Evolutionary conservation across 2,113 vertebrate species (phyloP).

Genomic region (Spermophilus dauricus): DNA sequence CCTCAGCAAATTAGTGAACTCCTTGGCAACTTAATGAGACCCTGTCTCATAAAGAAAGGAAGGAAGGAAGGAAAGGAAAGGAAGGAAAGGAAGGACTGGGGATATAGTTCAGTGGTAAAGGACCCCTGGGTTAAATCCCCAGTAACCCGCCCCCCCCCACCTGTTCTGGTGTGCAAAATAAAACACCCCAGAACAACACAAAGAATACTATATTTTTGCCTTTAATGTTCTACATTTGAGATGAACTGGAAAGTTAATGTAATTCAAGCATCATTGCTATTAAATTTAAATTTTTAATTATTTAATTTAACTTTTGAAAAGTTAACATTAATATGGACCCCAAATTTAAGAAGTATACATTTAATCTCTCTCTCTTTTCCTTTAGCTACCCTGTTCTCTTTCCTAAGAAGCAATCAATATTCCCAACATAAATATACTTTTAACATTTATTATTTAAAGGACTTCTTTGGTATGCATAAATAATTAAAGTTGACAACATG

Average conservation of each 20-base stretch:
- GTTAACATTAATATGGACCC: slow-evolving; percentile 40
- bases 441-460: slow-evolving; percentile 67
- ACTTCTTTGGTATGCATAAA: slow-evolving; percentile 41
- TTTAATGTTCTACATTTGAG: slow-evolving; percentile 16
- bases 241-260: slow-evolving; percentile 12
- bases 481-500: slow-evolving; percentile 45
- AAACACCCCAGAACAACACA: background rate
- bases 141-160: no score
- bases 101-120: no score
- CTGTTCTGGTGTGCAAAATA: background rate
- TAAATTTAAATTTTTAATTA: background rate
- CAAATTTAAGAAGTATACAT: slow-evolving; percentile 30
- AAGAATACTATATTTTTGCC: slow-evolving; percentile 4
- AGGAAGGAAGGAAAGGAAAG: no score
- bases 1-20: no score
- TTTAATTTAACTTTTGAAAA: slow-evolving; percentile 57
- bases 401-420: background rate
- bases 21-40: no score
- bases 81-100: no score
- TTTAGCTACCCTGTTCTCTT: background rate
- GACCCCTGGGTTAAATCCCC: no score
- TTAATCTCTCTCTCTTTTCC: slow-evolving; percentile 9
- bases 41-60: no score
- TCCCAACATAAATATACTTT: slow-evolving; percentile 50
- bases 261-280: background rate